Conservation (phyloP, 2,113 vertebrate genomes). For the Pachyramphus minor region DNA sequence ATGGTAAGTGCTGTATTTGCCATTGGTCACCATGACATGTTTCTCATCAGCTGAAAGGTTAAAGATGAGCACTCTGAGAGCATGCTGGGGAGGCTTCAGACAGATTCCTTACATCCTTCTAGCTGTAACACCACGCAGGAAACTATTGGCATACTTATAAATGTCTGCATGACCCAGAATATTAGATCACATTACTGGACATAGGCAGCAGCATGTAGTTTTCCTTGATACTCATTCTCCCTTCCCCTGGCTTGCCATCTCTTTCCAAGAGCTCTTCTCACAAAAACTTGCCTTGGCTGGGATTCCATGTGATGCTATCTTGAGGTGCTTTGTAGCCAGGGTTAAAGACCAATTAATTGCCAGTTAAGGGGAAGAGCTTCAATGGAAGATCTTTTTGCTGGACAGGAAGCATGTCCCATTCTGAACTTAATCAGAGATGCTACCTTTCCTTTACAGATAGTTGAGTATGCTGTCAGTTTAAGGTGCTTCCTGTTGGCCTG, state of each 20-base stretch:
- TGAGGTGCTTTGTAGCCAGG: background rate
- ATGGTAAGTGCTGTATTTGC: slow-evolving; percentile 30
- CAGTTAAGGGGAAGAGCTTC: background rate
- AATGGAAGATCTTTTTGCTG: background rate
- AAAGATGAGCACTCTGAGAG: background rate
- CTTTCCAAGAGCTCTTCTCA: background rate
- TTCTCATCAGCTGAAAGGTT: background rate
- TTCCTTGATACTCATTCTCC: background rate
- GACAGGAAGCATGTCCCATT: background rate
- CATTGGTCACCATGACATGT: slow-evolving; percentile 17
- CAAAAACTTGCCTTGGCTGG: background rate
- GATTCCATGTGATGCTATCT: background rate
- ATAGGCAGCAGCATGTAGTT: background rate
- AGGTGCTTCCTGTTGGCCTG: background rate
- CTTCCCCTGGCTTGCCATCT: background rate
- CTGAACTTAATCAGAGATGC: background rate
- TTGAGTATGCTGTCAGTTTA: background rate
- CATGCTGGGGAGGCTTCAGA: background rate
- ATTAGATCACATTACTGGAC: background rate
- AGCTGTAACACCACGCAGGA: background rate
- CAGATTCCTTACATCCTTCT: background rate
- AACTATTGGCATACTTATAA: background rate
- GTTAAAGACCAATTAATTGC: background rate
- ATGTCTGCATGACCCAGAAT: background rate
- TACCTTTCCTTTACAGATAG: background rate